These are phyloP conservation scores for Tetheella fluctuosa DNA, from an alignment of 2,888 invertebrate species.

Conservation along the genomic window DNA sequence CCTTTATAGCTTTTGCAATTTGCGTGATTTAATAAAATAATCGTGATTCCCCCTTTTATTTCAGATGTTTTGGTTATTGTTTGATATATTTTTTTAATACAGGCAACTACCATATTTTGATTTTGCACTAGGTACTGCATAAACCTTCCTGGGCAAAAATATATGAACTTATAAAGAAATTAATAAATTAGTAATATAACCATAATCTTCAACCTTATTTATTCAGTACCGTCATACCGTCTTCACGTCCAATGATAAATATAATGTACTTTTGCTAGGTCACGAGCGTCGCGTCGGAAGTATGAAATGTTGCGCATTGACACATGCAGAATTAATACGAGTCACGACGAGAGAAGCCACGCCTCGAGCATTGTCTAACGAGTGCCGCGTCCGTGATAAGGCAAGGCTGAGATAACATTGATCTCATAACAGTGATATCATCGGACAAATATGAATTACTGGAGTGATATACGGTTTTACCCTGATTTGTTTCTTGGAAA, in stretches of 20 bases:
- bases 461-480: constrained; percentile 18
- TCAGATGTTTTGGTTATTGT: too few species aligned
- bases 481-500: constrained; percentile 4
- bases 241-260: not conserved
- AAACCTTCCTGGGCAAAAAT: too few species aligned
- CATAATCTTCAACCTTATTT: not conserved
- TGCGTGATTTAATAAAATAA: not conserved
- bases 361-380: constrained; percentile 73
- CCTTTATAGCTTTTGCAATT: not conserved
- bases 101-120: too few species aligned
- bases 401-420: constrained; percentile 58
- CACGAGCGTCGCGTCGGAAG: constrained; percentile 70
- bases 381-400: constrained; percentile 64
- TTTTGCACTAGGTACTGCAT: too few species aligned
- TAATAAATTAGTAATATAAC: not conserved
- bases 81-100: too few species aligned
- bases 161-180: not conserved
- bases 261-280: constrained; percentile 39
- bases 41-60: too few species aligned
- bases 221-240: not conserved
- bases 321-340: constrained; percentile 73
- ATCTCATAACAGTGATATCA: constrained; percentile 68
- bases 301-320: constrained; percentile 64
- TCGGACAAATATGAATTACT: constrained; percentile 48
- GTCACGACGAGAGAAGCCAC: constrained; percentile 72